Conservation (phyloP, 1,140 invertebrate species). For the Galleria mellonella region DNA sequence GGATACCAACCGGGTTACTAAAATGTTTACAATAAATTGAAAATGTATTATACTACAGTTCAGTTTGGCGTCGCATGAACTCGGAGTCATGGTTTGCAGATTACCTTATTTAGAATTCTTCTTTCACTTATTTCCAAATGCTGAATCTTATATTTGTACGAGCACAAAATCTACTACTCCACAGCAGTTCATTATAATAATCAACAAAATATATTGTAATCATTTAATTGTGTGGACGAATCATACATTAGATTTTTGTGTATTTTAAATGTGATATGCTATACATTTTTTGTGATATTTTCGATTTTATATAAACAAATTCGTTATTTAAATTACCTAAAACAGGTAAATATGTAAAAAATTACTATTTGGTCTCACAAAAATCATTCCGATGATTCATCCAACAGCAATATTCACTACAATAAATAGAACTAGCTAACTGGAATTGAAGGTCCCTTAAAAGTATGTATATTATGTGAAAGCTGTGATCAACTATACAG, state of each 20-base stretch:
- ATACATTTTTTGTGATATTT: slow-evolving; percentile 68
- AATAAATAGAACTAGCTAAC: slow-evolving; percentile 73
- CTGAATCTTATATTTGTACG: slow-evolving; percentile 49
- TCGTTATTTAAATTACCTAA: slow-evolving; percentile 47
- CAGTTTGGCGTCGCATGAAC: slow-evolving; percentile 57
- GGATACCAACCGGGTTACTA: slow-evolving; percentile 58
- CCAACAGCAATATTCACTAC: slow-evolving; percentile 64
- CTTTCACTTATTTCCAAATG: slow-evolving; percentile 73
- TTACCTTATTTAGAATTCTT: slow-evolving; percentile 46
- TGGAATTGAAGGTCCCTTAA: slow-evolving; percentile 74
- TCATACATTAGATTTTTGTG: slow-evolving; percentile 47
- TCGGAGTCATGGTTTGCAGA: slow-evolving; percentile 41
- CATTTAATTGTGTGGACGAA: slow-evolving; percentile 55
- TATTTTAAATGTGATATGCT: slow-evolving; percentile 64
- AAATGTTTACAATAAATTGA: slow-evolving; percentile 55
- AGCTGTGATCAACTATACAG: slow-evolving; percentile 62
- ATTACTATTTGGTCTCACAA: slow-evolving; percentile 67
- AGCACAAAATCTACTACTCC: slow-evolving; percentile 58
- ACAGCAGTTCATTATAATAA: slow-evolving; percentile 65
- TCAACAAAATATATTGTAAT: slow-evolving; percentile 71
- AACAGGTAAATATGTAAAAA: slow-evolving; percentile 62
- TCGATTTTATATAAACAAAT: slow-evolving; percentile 60
- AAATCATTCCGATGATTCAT: slow-evolving; percentile 57
- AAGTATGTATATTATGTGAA: slow-evolving; percentile 66
- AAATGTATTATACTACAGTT: slow-evolving; percentile 52